Base-by-base conservation (phyloP, 1,140 invertebrate species). In the Leguminivora glycinivorella region DNA sequence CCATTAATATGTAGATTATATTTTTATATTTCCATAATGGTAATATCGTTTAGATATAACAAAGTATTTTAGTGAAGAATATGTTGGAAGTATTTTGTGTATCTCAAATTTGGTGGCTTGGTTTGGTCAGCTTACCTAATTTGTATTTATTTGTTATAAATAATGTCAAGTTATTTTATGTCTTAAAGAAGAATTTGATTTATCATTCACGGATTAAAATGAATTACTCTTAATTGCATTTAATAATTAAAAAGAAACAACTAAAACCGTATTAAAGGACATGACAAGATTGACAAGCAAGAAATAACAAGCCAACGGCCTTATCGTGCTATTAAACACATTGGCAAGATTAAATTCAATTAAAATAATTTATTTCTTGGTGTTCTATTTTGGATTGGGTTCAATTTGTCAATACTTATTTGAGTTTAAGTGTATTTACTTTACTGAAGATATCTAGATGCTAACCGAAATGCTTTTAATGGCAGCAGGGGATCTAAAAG, bases 1-100 rank as follows among this genome's bases (percentile, higher is more conserved):
- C 47, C 47, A 52, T 52, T 52, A 52, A 52, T 22, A 52, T 52
- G 47, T 22, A 52, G 47, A 52, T 52, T 52, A 52, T 22, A 19
- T 10, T 22, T 43, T 6, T 10, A 9, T 22, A 52, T 52, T 52
- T 22, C 47, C 47, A 52, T 52, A 52, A 52, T 52, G 47, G 14
- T 22, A 52, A 52, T 52, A 9, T 22, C 0, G 17, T 22, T 52
- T 52, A n/a, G 47, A 22, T 52, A 19, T 9, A 52, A 2, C 2
- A 22, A 52, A 10, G 22, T 43, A 43, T n/a, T 6, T 40, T 52
- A n/a, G 1, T 19, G 47, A 52, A 0, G 47, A 52, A 47, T 10
- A 40, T 40, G 38, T n/a, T 40, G 12, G 34, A 38, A 7, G 10
- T 38, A 38, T 2, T 38, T 43, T 43, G n/a, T n/a, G n/a, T n/a